phyloP scores from a whole-genome alignment of 2,797 vertebrate genomes.

The Melanotaenia pygmaea region DNA sequence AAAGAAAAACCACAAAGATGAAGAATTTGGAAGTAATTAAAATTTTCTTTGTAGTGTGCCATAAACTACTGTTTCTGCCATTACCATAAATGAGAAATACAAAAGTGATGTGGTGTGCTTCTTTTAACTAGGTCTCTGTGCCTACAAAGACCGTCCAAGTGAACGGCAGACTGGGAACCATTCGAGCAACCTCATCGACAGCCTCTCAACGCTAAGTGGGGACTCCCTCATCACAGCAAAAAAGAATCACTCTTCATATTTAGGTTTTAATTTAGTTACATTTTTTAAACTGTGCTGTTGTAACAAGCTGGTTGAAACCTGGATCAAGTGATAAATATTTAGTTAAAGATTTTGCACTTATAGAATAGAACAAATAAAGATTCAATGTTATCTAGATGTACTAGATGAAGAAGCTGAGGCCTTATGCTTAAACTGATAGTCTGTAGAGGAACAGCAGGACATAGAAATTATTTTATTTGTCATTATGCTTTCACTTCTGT shows the following conservation, averaged over 20 bases:
- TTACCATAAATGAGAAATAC: conserved; percentile 22
- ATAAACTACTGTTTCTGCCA: conserved; percentile 22
- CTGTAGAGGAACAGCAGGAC: conserved; percentile 6
- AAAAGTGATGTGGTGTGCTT: conserved; percentile 57
- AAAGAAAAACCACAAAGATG: neutral
- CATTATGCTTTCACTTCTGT: neutral
- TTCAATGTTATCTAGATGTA: conserved; percentile 5
- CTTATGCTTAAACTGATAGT: conserved; percentile 22
- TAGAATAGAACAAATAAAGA: neutral
- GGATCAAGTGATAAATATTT: conserved; percentile 20
- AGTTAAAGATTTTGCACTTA: neutral
- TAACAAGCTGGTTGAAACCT: conserved; percentile 21
- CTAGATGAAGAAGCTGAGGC: conserved; percentile 1
- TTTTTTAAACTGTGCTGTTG: conserved; percentile 30
- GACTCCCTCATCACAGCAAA: conserved; percentile 16
- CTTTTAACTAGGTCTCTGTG: conserved; percentile 72
- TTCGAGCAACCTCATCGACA: conserved; percentile 62
- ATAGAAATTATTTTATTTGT: neutral
- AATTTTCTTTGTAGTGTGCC: neutral
- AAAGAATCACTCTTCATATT: conserved; percentile 15
- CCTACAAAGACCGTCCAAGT: conserved; percentile 81
- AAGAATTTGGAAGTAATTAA: neutral
- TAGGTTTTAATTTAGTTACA: neutral
- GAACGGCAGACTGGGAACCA: conserved; percentile 82
- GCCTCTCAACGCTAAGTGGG: conserved; percentile 42